Base-by-base conservation (phyloP, 2,888 invertebrate species). In the Ennomos fuscantarius region DNA sequence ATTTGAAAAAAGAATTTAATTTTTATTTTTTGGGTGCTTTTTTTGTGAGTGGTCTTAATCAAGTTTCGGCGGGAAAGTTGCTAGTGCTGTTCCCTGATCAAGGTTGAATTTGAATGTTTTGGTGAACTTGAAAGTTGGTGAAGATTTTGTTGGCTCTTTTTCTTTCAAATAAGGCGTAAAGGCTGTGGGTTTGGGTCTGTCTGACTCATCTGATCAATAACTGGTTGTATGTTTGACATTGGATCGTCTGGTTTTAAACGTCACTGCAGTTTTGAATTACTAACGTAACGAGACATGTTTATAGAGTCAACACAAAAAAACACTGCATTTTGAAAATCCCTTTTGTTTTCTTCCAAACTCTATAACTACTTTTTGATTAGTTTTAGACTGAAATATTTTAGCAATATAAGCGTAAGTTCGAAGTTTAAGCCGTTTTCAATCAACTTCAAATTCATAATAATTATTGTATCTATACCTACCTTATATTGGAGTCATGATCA, bases 121-220 rank as follows among this genome's bases (percentile, higher is more conserved):
- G 8, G 37, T 34, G 45, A 63, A 55, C 51, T 56, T 59, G 57
- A 51, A 60, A 46, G 46, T 49, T 55, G n/a, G 45, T 51, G 11
- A 52, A 39, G 45, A 60, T 24, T 57, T 43, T 58, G 63, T 63
- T 69, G 65, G 65, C 64, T 69, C 65, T 67, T 65, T 56, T 65
- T 66, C 64, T 56, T 65, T 66, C 64, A 65, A 66, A 68, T 71
- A 75, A 71, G 76, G 75, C 68, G 63, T 66, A 71, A 66, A 55
- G 46, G 47, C 63, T 56, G 64, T 67, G 60, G 63, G 67, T 55
- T 56, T 64, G 49, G 46, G 36, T 69, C 68, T 87, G 36, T 69
- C 68, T 87, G 87, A 87, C 72, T 86, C 86, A 87, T 74, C 73
- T 69, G 76, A 84, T 87, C 84, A 75, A 84, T 82, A 81, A 76